These are phyloP conservation scores for Cyphomyrus plagiostoma DNA, from an alignment of 2,113 vertebrate genomes.

Conservation along the genomic window DNA sequence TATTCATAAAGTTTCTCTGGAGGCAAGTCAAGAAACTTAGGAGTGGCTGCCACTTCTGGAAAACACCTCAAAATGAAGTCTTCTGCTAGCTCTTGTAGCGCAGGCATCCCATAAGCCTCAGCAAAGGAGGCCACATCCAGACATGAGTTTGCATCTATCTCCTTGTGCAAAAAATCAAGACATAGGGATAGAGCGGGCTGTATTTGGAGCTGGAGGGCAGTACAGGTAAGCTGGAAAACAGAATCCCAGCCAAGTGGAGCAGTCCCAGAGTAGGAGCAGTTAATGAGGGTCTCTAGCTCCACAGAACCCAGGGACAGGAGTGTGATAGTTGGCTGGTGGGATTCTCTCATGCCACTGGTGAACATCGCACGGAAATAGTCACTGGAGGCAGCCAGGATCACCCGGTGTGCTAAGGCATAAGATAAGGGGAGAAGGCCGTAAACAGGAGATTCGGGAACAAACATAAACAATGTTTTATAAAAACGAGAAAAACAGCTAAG, in stretches of 20 bases:
- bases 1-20: constrained; percentile 61
- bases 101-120: constrained; percentile 59
- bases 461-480: not conserved
- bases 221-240: constrained; percentile 71
- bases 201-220: constrained; percentile 76
- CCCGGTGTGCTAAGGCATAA: constrained; percentile 66
- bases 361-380: constrained; percentile 87
- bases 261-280: constrained; percentile 69
- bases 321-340: constrained; percentile 49
- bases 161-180: constrained; percentile 60
- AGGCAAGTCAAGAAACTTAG: constrained; percentile 68
- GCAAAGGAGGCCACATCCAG: constrained; percentile 71
- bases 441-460: not conserved
- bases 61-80: constrained; percentile 75
- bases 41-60: constrained; percentile 61
- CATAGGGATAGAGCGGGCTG: constrained; percentile 69
- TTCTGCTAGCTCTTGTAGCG: constrained; percentile 60
- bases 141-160: constrained; percentile 62
- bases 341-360: constrained; percentile 79
- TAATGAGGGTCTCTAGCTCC: constrained; percentile 69
- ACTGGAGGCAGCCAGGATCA: constrained; percentile 75
- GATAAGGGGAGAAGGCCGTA: not conserved
- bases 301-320: constrained; percentile 50
- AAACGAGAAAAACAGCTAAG: not conserved
- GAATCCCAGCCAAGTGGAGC: constrained; percentile 65